Evolutionary conservation across 64 coral and sea anemone genomes (phyloP).

Genomic region (Actinia equina): DNA sequence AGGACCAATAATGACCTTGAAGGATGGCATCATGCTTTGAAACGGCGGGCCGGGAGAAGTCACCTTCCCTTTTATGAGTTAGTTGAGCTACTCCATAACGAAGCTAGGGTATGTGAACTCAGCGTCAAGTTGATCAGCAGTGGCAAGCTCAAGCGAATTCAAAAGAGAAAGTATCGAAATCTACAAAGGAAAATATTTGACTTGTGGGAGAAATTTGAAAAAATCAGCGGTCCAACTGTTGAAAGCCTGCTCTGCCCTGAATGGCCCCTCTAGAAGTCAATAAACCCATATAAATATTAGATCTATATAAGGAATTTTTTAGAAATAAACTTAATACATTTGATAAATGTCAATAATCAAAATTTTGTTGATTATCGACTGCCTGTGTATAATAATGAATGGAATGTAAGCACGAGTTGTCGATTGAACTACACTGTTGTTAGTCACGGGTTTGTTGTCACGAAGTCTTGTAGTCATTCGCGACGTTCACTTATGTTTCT

Average conservation of each 20-base stretch:
- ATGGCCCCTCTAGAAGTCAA: no score
- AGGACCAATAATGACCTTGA: conserved; percentile 49
- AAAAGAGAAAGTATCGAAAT: not conserved
- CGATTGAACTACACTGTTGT: no score
- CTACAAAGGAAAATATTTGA: conserved; percentile 26
- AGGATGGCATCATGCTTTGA: conserved; percentile 39
- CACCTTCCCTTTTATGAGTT: conserved; percentile 27
- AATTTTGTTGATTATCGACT: no score
- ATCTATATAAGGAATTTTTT: no score
- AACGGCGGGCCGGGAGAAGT: not conserved
- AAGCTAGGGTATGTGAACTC: not conserved
- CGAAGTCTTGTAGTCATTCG: no score
- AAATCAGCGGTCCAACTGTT: conserved; percentile 21
- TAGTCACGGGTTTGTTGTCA: no score
- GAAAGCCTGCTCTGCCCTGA: not conserved
- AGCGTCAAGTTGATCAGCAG: not conserved
- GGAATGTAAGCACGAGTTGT: no score
- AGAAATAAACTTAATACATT: no score
- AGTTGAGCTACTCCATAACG: conserved; percentile 24
- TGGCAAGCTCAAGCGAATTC: conserved; percentile 12
- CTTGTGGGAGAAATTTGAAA: conserved; percentile 31
- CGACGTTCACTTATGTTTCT: no score
- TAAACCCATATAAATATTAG: no score
- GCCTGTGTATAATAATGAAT: no score
- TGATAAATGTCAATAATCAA: no score